Percentiles rank a stretch among this genome's conserved stretches.
phyloP scores from a whole-genome alignment of 1,140 invertebrate species.

The Micrasema minimum region DNA sequence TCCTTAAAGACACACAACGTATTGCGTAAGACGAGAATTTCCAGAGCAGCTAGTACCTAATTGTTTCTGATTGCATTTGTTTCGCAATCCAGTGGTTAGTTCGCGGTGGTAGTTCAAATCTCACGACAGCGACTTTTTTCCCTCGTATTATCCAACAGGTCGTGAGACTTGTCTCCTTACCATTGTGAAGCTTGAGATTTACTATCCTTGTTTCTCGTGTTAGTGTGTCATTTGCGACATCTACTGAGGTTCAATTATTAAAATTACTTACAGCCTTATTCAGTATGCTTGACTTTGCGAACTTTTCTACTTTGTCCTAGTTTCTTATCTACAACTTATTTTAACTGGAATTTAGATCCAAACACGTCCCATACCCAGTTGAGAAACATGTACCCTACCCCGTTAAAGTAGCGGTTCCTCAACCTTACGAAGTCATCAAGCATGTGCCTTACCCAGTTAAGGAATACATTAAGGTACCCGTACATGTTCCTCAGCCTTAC shows the following conservation, averaged over 20 bases:
- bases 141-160: constrained; percentile 40
- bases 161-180: constrained; percentile 48
- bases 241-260: background rate
- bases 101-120: constrained; percentile 18
- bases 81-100: constrained; percentile 36
- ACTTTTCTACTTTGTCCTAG: too few species aligned
- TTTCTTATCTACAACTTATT: too few species aligned
- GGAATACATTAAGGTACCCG: constrained; percentile 73
- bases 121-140: constrained; percentile 44
- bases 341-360: too few species aligned
- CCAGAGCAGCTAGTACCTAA: constrained; percentile 7
- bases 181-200: too few species aligned
- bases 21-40: background rate
- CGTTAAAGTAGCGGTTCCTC: constrained; percentile 71
- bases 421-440: constrained; percentile 73
- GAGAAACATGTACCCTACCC: constrained; percentile 74
- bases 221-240: constrained; percentile 12
- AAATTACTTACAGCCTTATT: too few species aligned
- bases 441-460: constrained; percentile 70
- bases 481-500: constrained; percentile 68
- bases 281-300: too few species aligned
- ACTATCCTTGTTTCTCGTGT: too few species aligned
- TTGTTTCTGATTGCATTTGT: constrained; percentile 37
- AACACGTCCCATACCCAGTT: constrained; percentile 71
- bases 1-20: constrained; percentile 3